These are phyloP conservation scores for Cyprinodon brontotheroides DNA, from an alignment of 2,113 vertebrate genomes.

Conservation along the genomic window DNA sequence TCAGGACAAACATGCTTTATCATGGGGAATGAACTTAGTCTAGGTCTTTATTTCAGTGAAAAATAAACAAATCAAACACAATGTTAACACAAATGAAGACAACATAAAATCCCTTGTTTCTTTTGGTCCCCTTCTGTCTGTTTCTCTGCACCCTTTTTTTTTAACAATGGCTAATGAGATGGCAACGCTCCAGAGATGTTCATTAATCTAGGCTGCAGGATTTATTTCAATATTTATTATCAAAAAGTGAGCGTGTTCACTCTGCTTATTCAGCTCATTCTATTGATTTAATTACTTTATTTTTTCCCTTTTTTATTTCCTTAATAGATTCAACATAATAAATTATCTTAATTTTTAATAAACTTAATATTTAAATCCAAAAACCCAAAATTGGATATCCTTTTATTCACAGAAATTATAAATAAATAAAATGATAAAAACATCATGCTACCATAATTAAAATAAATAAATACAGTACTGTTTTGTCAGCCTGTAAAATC, in stretches of 20 bases:
- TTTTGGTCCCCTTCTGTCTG: not conserved
- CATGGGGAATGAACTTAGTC: not conserved
- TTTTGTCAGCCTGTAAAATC: not conserved
- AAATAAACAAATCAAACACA: not conserved
- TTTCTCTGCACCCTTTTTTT: not conserved
- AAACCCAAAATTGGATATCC: no score
- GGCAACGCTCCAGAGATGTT: constrained; percentile 33
- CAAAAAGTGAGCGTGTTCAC: not conserved
- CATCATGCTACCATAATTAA: not conserved
- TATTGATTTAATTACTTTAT: not conserved
- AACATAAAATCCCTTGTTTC: not conserved
- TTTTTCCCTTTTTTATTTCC: not conserved
- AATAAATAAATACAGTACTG: not conserved
- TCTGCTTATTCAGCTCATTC: not conserved
- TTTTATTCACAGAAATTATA: no score
- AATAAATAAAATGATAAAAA: not conserved
- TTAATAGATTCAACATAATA: no score
- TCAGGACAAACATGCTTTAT: no score
- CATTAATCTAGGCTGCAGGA: constrained; percentile 22
- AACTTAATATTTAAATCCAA: no score
- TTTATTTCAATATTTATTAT: constrained; percentile 6
- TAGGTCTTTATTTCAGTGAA: not conserved
- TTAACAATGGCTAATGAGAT: constrained; percentile 29
- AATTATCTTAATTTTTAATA: no score
- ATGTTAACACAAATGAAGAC: not conserved